Base-by-base conservation (phyloP, 2,113 vertebrate genomes). In the Dasyornis broadbenti region DNA sequence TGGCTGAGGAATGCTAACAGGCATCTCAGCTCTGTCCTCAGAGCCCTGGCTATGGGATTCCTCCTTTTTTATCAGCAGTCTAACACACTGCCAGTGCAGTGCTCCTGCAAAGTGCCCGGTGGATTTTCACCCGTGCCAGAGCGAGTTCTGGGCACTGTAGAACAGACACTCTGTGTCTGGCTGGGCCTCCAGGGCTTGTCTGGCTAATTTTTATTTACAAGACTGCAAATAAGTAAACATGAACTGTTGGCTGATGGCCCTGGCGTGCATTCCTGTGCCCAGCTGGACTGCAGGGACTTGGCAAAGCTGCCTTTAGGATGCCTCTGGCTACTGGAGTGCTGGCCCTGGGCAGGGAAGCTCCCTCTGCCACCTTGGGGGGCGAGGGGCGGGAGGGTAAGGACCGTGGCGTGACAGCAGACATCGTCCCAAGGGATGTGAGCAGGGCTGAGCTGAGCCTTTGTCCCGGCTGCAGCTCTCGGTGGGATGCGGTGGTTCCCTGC, bases 201-300 rank as follows among this genome's bases (percentile, higher is more conserved):
- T 82, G 93, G 7, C 60, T 73, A 69, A 39, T 42, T 75, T 87
- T 90, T 71, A 75, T 87, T 92, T 91, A 94, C 92, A 75, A 33
- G 39, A 52, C 26, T 50, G 81, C 56, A 93, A 84, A 89, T 52
- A 52, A 82, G 56, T 44, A 40, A 89, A 89, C 87, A 79, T 0
- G 61, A 89, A 9, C 52, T 42, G 82, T 66, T 96, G 95, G 84
- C 92, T 54, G 47, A 3, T 59, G 81, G 78, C 92, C 90, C 92
- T 95, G 84, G 81, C 92, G 1, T 1, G 42, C 9, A 0, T 65
- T 65, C 28, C 81, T 4, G 60, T 81, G 81, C 93, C 88, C 86
- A 73, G 93, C 81, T 82, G 92, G 76, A 4, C 89, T 49, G 83
- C 80, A 16, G 89, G 75, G 64, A 35, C 72, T 75, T 54, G 84